These are phyloP conservation scores for Sminthurides aquaticus DNA, from an alignment of 2,888 invertebrate genomes.

Conservation along the genomic window DNA sequence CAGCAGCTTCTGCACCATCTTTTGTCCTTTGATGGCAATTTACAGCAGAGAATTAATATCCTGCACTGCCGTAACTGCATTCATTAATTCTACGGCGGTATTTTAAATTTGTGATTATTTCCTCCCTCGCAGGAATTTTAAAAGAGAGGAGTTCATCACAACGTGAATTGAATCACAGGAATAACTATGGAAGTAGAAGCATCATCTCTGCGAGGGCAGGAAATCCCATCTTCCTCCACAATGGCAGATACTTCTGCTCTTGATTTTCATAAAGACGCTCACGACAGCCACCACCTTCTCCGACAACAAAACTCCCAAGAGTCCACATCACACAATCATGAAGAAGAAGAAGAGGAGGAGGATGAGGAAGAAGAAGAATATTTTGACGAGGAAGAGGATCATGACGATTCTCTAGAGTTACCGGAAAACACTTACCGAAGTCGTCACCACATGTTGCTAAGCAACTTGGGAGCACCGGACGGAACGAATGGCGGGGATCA, in stretches of 20 bases:
- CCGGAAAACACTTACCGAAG: not conserved
- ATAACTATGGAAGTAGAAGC: not conserved
- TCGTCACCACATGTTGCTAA: not conserved
- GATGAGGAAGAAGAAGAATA: not conserved
- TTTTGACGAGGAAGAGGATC: not conserved
- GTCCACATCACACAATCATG: not conserved
- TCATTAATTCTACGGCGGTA: no score
- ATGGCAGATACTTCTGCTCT: not conserved
- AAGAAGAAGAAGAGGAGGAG: not conserved
- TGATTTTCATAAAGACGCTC: not conserved
- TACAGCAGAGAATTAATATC: no score
- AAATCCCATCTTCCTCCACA: not conserved
- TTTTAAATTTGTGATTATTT: not conserved
- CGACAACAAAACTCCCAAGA: not conserved
- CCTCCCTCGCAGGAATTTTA: not conserved
- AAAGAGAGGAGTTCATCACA: not conserved
- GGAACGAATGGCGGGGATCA: not conserved
- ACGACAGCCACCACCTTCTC: not conserved
- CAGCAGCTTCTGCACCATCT: no score
- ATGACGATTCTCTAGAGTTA: not conserved
- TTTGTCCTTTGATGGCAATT: no score
- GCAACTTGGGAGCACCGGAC: not conserved
- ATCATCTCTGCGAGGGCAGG: not conserved
- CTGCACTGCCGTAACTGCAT: no score
- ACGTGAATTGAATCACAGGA: no score